These are phyloP conservation scores for Vespertilio murinus DNA, from an alignment of 2,797 vertebrate species.

Conservation along the genomic window DNA sequence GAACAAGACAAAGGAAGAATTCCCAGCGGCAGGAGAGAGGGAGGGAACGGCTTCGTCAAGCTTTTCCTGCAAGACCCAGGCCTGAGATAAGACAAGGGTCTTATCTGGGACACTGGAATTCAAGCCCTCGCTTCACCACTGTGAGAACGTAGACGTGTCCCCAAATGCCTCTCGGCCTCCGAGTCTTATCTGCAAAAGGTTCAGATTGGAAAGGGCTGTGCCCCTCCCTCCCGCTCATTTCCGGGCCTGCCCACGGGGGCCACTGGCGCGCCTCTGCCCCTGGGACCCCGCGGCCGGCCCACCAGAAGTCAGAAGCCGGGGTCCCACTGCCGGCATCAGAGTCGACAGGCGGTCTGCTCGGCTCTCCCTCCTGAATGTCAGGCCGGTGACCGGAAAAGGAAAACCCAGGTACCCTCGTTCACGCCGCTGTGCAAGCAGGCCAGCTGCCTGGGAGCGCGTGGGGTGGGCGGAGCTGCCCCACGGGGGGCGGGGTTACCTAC, in stretches of 20 bases:
- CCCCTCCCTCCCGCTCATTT: neutral
- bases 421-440: neutral
- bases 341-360: neutral
- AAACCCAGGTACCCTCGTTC: neutral
- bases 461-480: neutral
- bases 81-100: neutral
- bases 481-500: neutral
- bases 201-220: neutral
- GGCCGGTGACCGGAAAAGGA: neutral
- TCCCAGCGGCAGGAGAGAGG: neutral
- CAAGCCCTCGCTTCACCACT: too few relatives aligned
- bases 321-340: neutral
- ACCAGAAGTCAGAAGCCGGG: neutral
- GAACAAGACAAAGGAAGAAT: neutral
- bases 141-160: too few relatives aligned
- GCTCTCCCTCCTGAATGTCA: neutral
- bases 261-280: rapidly evolving
- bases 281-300: rapidly evolving
- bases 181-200: too few relatives aligned
- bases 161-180: too few relatives aligned
- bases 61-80: neutral
- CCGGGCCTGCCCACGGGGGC: rapidly evolving
- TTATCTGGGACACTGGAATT: too few relatives aligned
- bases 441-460: neutral
- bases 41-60: neutral